Base-by-base conservation (phyloP, 2,113 vertebrate species). In the Calidris pugnax region DNA sequence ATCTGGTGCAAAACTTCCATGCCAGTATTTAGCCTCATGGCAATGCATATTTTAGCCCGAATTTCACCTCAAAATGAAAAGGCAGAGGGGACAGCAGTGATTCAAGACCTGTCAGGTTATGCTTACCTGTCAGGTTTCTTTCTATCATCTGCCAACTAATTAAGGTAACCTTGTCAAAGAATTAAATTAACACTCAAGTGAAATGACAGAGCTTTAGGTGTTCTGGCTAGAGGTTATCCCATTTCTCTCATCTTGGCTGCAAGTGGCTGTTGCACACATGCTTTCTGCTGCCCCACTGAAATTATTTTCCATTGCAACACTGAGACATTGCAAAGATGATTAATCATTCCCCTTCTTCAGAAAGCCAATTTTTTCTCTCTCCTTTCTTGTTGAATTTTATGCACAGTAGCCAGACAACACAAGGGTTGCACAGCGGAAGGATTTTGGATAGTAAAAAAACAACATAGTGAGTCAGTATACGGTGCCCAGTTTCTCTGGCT, bases 131-230 rank as follows among this genome's bases (percentile, higher is more conserved):
- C 77, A 62, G 14, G 26, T 83, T 93, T 89, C 50, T 84, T 89
- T 75, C 82, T 87, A 66, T 97, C 64, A n/a, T 85, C 41, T 96
- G 91, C 76, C 96, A 90, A 59, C 77, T 94, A 93, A 97, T 96
- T 92, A 95, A 94, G 68, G 69, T 82, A 87, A 94, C 78, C 51
- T 96, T 92, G 85, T 93, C 53, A 85, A 93, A 93, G 81, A 76
- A 95, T 92, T 89, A 75, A 90, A 83, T 91, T 90, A 95, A 85
- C 62, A 72, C 39, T 88, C 75, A 60, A 89, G 76, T 78, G 75
- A 95, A 83, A 74, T 57, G 89, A 80, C n/a, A 63, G 15, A 45
- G 39, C 64, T 64, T 66, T 78, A 33, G 86, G 37, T 39, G 27
- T 48, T 60, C 14, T 68, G 53, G 35, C 24, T 35, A 66, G 71